These are phyloP conservation scores for Lepidotrigona ventralis DNA, from an alignment of 1,140 invertebrate genomes.

Conservation along the genomic window DNA sequence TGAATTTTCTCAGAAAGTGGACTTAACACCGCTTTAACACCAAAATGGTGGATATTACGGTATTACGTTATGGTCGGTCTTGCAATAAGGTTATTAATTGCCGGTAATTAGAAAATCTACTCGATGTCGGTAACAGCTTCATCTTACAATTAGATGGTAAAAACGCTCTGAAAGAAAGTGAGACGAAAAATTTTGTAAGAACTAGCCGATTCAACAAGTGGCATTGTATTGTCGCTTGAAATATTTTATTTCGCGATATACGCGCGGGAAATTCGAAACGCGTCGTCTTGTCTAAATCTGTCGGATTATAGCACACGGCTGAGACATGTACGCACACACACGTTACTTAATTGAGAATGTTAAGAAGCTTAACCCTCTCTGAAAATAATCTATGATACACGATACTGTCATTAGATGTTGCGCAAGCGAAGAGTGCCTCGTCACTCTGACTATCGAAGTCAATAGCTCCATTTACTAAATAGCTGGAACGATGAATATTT, in stretches of 20 bases:
- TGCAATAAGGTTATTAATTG: no score
- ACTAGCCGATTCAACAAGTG: no score
- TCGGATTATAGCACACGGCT: conserved; percentile 29
- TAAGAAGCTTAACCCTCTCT: conserved; percentile 56
- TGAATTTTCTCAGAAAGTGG: no score
- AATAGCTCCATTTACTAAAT: neutral
- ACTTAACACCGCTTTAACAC: no score
- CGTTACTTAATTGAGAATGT: neutral
- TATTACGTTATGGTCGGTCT: no score
- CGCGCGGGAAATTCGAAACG: neutral
- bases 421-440: neutral
- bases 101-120: no score
- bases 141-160: no score
- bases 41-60: no score
- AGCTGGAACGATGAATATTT: conserved; percentile 25
- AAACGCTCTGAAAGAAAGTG: no score
- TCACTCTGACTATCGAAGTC: neutral
- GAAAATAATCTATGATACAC: conserved; percentile 59
- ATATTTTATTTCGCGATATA: neutral
- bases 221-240: no score
- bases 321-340: neutral
- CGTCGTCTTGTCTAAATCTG: conserved; percentile 35
- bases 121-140: no score
- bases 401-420: conserved; percentile 56
- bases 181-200: no score